Evolutionary conservation across 2,888 invertebrate species (phyloP), one percentile per base, ranked within the genome.

Genomic region (Tinea trinotella): DNA sequence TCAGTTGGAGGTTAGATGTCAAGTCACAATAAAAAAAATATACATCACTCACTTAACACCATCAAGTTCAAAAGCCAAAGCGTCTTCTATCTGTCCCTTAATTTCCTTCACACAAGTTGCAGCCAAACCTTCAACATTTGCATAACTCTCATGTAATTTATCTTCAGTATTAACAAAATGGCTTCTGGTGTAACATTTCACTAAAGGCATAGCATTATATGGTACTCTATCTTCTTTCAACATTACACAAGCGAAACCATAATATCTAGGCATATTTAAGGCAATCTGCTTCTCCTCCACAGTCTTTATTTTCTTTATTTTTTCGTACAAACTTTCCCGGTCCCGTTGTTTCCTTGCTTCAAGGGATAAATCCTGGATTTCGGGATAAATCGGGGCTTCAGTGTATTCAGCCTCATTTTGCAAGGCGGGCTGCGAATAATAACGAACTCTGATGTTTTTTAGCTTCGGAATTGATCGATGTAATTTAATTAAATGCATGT

Each of bases 231-330:
- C 75, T 66, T 94, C 93, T 1, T 78, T 71, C 2, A 95, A 67
- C 63, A 89, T 74, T 1, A 90, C 72, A 56, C 89, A 88, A 64
- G 88, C 88, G 83, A 90, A 95, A 1, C 96, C 95, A 70, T 93
- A 96, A 70, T 92, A 95, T 52, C 88, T 88, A 0, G 93, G 93
- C 90, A 95, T 91, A 70, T 95, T 95, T 18, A 95, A 65, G 61
- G 92, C 93, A 53, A 94, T 90, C 62, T 94, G 87, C 67, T 96
- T 96, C 70, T 95, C 94, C 77, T 96, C 96, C 0, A 95, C 88
- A 0, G 94, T 94, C 55, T 89, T 87, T 9, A 92, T 64, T 1
- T 83, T 71, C 67, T 88, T 87, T 10, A 95, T 88, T 65, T 89
- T 85, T 12, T 91, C 82, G 62, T 90, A 78, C 71, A 87, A 75